Base-by-base conservation (phyloP, 2,113 vertebrate genomes). In the Epinephelus fuscoguttatus region DNA sequence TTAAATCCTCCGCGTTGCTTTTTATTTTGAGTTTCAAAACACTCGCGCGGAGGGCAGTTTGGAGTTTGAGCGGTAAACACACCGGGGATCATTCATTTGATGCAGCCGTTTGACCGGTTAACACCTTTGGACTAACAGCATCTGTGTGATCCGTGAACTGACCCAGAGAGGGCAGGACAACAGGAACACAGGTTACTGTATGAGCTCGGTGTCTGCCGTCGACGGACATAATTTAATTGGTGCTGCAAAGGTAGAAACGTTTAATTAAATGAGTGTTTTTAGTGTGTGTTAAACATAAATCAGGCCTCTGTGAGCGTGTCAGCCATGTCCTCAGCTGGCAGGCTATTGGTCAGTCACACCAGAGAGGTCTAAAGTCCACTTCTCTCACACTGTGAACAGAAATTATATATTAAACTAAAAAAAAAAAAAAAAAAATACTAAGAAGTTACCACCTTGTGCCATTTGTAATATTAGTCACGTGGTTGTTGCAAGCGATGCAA, bases 91-190 rank as follows among this genome's bases (percentile, higher is more conserved):
- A 10, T 11, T 25, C 4, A 3, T 78, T 47, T 13, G 18, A 74
- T 14, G 49, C 42, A 0, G 17, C 21, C 21, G 19, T 27, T 61
- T 6, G 53, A 8, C 19, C 74, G 75, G 25, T 81, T 78, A 91
- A 93, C 91, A 94, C 91, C 90, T 93, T 82, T 57, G 45, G 17
- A 15, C 30, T 2, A 37, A 47, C 70, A 57, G 66, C 88, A 80
- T 86, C 81, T 42, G 71, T 62, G 79, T 66, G 76, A 76, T 55
- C 8, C 30, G 15, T 21, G 14, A 21, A 45, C 19, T 66, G 52
- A 70, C 59, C 61, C 23, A 42, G 3, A 69, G 52, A 68, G 73
- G 76, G 52, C 62, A 61, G 59, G 64, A 64, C 42, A 17, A 19
- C 47, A 37, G 14, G 17, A 42, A 57, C 3, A 64, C 75, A 49